Conservation (phyloP, 2,797 vertebrate genomes). For the Sciurus vulgaris region DNA sequence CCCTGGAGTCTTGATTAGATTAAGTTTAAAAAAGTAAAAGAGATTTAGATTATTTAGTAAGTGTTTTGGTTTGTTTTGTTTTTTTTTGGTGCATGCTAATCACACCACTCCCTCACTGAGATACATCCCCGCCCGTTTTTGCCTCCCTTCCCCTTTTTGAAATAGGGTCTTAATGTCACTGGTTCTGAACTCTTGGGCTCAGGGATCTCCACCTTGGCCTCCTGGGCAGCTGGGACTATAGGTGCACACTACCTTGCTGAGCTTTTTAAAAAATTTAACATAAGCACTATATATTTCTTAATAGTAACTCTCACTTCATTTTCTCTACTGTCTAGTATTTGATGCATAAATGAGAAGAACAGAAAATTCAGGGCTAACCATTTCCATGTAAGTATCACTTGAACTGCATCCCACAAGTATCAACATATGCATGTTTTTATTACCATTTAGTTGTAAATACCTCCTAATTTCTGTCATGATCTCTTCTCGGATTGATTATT, state of each 20-base stretch:
- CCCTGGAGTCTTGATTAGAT: not conserved
- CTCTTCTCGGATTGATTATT: slow-evolving; percentile 9
- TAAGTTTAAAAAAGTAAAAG: not conserved
- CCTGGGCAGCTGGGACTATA: too few relatives aligned
- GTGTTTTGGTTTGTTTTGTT: not conserved
- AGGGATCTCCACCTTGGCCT: not conserved
- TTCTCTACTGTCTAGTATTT: not conserved
- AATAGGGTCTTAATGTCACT: not conserved
- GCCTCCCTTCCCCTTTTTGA: not conserved
- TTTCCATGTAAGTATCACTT: not conserved
- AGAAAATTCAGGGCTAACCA: slow-evolving; percentile 1
- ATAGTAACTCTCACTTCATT: not conserved
- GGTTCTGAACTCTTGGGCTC: not conserved
- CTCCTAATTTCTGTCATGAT: not conserved
- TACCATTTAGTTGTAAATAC: slow-evolving; percentile 24
- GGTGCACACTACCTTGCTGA: not conserved
- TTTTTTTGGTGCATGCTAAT: not conserved
- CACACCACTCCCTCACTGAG: too few relatives aligned
- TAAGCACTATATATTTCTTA: not conserved
- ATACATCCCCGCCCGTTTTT: too few relatives aligned
- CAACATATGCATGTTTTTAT: not conserved
- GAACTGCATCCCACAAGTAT: not conserved
- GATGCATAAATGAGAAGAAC: not conserved
- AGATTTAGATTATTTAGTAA: not conserved
- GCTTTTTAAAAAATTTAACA: not conserved